Base-by-base conservation (phyloP, 2,797 vertebrate species). In the Valencia hispanica region DNA sequence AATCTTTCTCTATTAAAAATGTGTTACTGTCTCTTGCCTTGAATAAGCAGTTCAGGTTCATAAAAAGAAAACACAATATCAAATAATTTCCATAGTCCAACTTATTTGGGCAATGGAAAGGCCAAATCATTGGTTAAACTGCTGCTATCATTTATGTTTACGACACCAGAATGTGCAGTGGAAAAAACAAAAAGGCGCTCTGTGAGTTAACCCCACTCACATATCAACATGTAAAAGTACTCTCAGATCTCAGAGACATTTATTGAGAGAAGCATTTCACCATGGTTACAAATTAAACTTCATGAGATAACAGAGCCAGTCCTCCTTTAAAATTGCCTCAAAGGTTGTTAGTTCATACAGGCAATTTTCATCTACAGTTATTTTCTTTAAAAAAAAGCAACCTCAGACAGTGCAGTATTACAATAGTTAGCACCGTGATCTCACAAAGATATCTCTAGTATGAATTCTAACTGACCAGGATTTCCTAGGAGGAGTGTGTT, bases 281-380 rank as follows among this genome's bases (percentile, higher is more conserved):
- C 22, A 66, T 66, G 63, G 61, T 66, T 66, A 66, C 63, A 66
- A 41, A 66, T 66, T 66, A 66, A 43, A 43, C 22, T 5, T 66
- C 25, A 41, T 66, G 25, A n/a, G 36, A n/a, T 15, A 15, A 41
- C 25, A 66, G 36, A 66, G 63, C 20, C 22, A 66, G 63, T 43
- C 10, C 63, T 43, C 22, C 63, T 43, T 43, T 41, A 27, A 66
- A 66, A n/a, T 66, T 11, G 36, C 20, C 20, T 39, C 34, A 39
- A 12, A 39, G 34, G 34, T 39, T 65, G 61, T 20, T 39, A 39
- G 17, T 12, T 65, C 34, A 39, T 36, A 20, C 20, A 39, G 17
- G 61, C 10, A 65, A 36, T 65, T 65, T 65, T 36, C 18, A 65
- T 65, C 34, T 12, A 25, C 61, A 65, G 25, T 65, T 39, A 39